These are phyloP conservation scores for Otocyon megalotis DNA, from an alignment of 2,113 vertebrate species.

Conservation along the genomic window DNA sequence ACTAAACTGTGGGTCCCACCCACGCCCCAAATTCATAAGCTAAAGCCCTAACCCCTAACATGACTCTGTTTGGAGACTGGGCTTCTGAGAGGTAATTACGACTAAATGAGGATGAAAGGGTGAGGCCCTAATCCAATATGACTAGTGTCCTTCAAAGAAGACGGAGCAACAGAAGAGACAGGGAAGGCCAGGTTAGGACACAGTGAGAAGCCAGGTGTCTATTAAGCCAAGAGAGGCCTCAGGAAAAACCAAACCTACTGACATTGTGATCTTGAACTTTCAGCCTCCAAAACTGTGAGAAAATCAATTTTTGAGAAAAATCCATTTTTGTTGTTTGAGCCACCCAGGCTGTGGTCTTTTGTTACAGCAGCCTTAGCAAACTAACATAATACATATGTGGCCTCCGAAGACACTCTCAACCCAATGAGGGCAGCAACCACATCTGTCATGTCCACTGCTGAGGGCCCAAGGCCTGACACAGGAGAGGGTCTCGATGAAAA, in stretches of 20 bases:
- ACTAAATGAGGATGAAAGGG: background rate
- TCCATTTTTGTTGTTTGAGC: background rate
- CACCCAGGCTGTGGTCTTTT: background rate
- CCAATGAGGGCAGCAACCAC: background rate
- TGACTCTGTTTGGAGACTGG: background rate
- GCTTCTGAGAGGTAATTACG: background rate
- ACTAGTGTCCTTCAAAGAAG: background rate
- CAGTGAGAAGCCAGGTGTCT: background rate
- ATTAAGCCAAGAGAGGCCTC: background rate
- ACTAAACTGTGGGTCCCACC: background rate
- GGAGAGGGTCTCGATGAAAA: background rate
- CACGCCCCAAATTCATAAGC: background rate
- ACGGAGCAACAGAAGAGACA: background rate
- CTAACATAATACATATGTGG: background rate
- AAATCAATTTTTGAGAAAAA: background rate
- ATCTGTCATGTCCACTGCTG: background rate
- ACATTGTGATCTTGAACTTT: background rate
- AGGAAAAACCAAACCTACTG: background rate
- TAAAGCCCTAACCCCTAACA: background rate
- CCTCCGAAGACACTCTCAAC: background rate
- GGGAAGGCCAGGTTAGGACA: background rate
- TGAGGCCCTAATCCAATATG: background rate
- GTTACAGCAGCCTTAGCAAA: background rate
- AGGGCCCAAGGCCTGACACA: background rate
- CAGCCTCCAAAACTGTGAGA: background rate